Conservation (phyloP, 1,140 invertebrate genomes). For the Acromyrmex heyeri region DNA sequence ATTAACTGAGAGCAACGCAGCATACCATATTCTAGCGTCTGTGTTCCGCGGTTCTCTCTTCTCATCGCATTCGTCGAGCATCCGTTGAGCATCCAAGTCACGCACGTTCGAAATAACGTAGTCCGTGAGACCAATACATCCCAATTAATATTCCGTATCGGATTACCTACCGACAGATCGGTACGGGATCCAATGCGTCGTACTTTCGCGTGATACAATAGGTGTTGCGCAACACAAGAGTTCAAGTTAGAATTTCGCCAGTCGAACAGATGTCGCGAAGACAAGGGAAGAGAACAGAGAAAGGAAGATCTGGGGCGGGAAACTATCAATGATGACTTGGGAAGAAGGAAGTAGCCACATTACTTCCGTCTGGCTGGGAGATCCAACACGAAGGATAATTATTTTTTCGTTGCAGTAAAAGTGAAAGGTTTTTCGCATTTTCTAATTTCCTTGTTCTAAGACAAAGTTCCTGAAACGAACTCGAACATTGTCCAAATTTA, state of each 20-base stretch:
- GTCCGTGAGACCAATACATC: conserved; percentile 69
- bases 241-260: conserved; percentile 49
- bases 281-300: not conserved
- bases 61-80: not conserved
- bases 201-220: conserved; percentile 60
- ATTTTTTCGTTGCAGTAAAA: conserved; percentile 15
- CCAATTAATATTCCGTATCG: conserved; percentile 75
- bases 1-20: not conserved
- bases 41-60: conserved; percentile 44
- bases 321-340: conserved; percentile 31
- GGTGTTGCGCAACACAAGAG: conserved; percentile 49
- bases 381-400: conserved; percentile 41
- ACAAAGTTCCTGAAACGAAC: not conserved
- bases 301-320: not conserved
- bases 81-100: conserved; percentile 64
- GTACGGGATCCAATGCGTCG: conserved; percentile 44
- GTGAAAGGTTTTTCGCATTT: not conserved
- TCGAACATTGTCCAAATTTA: not conserved
- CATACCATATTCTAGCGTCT: conserved; percentile 60
- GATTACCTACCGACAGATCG: conserved; percentile 66
- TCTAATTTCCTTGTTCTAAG: not conserved
- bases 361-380: conserved; percentile 23
- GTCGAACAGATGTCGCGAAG: not conserved
- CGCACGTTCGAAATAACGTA: conserved; percentile 72
- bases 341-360: not conserved